Conservation (phyloP, 2,797 vertebrate genomes). For the Hylomyscus alleni region DNA sequence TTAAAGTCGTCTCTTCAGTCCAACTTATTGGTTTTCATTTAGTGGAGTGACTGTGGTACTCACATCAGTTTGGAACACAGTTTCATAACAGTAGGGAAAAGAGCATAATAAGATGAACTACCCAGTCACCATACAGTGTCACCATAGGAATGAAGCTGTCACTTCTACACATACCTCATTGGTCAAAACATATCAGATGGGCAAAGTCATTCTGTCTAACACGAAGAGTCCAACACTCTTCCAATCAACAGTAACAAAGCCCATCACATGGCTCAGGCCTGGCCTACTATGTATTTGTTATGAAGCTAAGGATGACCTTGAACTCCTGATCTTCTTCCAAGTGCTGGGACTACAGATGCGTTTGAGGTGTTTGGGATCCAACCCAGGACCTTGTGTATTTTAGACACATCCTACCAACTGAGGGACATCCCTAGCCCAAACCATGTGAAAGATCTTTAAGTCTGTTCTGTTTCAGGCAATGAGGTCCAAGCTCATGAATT, state of each 20-base stretch:
- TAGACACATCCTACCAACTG: neutral
- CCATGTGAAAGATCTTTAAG: neutral
- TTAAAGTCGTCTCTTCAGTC: neutral
- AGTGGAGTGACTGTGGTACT: neutral
- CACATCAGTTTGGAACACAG: neutral
- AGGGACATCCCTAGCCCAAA: neutral
- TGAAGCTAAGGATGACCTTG: neutral
- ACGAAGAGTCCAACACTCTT: neutral
- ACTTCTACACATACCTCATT: neutral
- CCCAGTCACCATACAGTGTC: neutral
- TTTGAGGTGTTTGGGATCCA: neutral
- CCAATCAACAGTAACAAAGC: neutral
- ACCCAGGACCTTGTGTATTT: neutral
- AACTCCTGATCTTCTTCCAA: neutral
- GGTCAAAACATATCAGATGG: neutral
- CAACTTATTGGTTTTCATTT: neutral
- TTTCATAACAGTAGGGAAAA: constrained; percentile 10
- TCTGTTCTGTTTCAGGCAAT: neutral
- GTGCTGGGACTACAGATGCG: neutral
- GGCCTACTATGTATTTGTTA: neutral
- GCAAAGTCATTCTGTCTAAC: constrained; percentile 1
- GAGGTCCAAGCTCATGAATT: neutral
- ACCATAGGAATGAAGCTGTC: neutral
- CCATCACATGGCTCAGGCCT: neutral
- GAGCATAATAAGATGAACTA: neutral